Percentiles rank a stretch among this genome's conserved stretches.
phyloP scores from a whole-genome alignment of 2,888 invertebrate species.

The Folsomia candida region DNA sequence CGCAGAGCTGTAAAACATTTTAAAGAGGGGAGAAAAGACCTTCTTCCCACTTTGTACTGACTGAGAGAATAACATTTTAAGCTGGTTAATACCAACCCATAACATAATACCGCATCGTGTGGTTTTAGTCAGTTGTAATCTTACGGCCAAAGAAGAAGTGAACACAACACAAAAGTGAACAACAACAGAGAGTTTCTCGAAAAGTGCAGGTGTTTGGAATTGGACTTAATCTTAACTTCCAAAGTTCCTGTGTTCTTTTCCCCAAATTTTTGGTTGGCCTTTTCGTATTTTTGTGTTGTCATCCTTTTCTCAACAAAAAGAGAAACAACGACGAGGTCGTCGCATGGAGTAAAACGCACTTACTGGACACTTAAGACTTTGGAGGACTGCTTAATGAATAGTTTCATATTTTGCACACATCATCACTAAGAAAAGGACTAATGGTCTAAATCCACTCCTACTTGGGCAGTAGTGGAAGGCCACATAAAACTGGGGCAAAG shows the following conservation, averaged over 20 bases:
- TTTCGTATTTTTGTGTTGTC: neutral
- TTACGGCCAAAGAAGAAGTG: slow-evolving; percentile 15
- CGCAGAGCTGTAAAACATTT: neutral
- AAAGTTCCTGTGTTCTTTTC: slow-evolving; percentile 44
- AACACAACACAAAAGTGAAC: slow-evolving; percentile 20
- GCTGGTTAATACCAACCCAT: slow-evolving; percentile 1
- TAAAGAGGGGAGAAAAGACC: neutral
- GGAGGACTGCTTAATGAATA: neutral
- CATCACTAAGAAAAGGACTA: neutral
- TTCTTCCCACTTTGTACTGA: too few species aligned
- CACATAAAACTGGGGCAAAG: neutral
- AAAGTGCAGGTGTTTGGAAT: slow-evolving; percentile 47
- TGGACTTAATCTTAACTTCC: slow-evolving; percentile 38
- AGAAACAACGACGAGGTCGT: too few species aligned
- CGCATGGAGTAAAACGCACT: too few species aligned
- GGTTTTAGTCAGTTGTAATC: neutral
- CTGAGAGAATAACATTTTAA: neutral
- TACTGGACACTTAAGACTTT: too few species aligned
- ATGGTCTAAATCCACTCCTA: neutral
- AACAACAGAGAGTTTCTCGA: slow-evolving; percentile 17
- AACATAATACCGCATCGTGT: neutral
- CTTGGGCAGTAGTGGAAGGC: neutral
- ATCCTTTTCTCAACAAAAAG: neutral
- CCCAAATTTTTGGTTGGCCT: neutral
- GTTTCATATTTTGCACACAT: neutral